A percentile compares a stretch with the other conserved stretches of the same genome.
phyloP scores from a whole-genome alignment of 1,140 invertebrate species.

The Procambarus clarkii region DNA sequence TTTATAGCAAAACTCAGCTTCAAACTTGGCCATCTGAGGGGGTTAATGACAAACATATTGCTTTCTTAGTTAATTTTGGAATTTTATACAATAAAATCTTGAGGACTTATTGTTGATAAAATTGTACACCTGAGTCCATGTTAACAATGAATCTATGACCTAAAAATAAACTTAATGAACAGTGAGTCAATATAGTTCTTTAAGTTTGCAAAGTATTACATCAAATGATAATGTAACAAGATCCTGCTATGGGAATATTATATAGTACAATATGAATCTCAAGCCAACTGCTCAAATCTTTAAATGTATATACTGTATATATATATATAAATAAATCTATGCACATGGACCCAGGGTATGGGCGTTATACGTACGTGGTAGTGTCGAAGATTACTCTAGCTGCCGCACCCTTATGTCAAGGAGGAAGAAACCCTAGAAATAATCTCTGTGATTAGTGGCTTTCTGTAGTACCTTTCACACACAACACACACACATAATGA shows the following conservation, averaged over 20 bases:
- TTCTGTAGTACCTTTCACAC: conserved; percentile 75
- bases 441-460: conserved; percentile 80
- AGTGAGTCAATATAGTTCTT: not conserved
- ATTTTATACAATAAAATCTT: not conserved
- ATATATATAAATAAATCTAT: conserved; percentile 15
- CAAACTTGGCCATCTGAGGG: not conserved
- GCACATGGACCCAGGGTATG: conserved; percentile 49
- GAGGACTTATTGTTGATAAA: not conserved
- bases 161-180: not conserved
- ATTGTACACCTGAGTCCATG: conserved; percentile 8
- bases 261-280: not conserved
- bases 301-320: not conserved
- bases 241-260: not conserved
- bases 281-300: not conserved
- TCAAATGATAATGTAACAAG: not conserved
- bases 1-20: no score
- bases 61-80: not conserved
- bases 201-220: not conserved
- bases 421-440: conserved; percentile 78
- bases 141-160: not conserved
- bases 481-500: conserved; percentile 68
- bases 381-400: conserved; percentile 29
- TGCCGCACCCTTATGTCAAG: conserved; percentile 57
- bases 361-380: conserved; percentile 50
- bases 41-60: not conserved